Percentiles rank a stretch among this genome's conserved stretches.
Evolutionary conservation across 2,113 vertebrate species (phyloP).

Genomic region (Strix uralensis): DNA sequence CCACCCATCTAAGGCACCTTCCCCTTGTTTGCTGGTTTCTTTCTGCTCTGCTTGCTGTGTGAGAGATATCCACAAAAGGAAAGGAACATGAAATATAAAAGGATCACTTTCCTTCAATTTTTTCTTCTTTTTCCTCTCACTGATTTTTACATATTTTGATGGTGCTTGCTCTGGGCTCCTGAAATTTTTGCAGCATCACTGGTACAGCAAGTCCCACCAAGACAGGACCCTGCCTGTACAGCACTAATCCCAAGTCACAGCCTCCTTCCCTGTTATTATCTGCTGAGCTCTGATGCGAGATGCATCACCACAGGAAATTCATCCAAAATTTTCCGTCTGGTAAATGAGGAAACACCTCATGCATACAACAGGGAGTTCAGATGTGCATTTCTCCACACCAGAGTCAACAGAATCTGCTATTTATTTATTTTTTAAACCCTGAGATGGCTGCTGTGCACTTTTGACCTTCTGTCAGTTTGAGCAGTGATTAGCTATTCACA

Average conservation of each 20-base stretch:
- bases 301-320: not conserved
- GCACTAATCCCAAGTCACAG: not conserved
- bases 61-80: not conserved
- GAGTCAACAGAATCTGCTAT: not conserved
- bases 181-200: not conserved
- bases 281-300: not conserved
- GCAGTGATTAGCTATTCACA: not conserved
- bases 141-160: not conserved
- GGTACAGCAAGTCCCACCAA: not conserved
- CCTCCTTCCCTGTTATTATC: slow-evolving; percentile 1
- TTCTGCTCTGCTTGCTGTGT: not conserved
- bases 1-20: not conserved
- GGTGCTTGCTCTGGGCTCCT: not conserved
- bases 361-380: slow-evolving; percentile 7
- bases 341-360: not conserved
- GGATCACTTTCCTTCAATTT: not conserved
- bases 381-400: not conserved
- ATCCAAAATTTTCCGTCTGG: not conserved
- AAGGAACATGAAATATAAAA: not conserved
- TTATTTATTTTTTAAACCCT: not conserved
- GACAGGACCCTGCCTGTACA: not conserved
- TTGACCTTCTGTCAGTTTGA: slow-evolving; percentile 7
- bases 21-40: not conserved
- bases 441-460: not conserved
- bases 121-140: not conserved